phyloP scores from a whole-genome alignment of 2,797 vertebrate species.

The Moxostoma hubbsi region DNA sequence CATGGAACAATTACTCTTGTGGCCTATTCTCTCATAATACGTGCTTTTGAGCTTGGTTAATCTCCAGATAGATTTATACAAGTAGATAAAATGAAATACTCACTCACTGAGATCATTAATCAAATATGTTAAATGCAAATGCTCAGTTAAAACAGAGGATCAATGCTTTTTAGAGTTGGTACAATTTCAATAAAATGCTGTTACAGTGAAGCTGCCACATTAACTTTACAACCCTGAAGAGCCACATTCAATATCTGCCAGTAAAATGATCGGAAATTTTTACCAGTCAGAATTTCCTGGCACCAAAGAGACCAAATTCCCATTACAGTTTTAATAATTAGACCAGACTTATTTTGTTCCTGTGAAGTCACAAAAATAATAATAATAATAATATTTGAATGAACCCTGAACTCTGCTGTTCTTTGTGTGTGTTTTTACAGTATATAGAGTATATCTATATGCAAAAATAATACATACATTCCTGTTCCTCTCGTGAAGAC shows the following conservation, averaged over 20 bases:
- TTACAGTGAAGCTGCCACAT: slow-evolving; percentile 46
- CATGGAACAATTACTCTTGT: slow-evolving; percentile 8
- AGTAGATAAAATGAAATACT: slow-evolving; percentile 24
- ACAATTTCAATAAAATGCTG: slow-evolving; percentile 25
- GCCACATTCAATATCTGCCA: slow-evolving; percentile 44
- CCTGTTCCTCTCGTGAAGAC: not conserved
- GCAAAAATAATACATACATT: not conserved
- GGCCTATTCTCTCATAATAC: slow-evolving; percentile 32
- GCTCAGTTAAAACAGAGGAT: slow-evolving; percentile 6
- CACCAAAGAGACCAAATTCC: slow-evolving; percentile 30
- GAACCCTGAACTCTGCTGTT: slow-evolving; percentile 24
- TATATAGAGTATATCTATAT: not conserved
- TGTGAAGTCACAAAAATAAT: not conserved
- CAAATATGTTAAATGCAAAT: slow-evolving; percentile 37
- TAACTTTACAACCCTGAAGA: slow-evolving; percentile 39
- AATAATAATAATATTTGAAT: not conserved
- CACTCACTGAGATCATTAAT: slow-evolving; percentile 13
- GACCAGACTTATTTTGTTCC: not conserved
- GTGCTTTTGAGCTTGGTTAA: slow-evolving; percentile 25
- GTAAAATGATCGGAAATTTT: slow-evolving; percentile 32
- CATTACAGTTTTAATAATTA: not conserved
- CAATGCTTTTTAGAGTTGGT: not conserved
- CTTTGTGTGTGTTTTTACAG: slow-evolving; percentile 4
- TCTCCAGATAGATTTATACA: slow-evolving; percentile 16
- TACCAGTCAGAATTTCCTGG: slow-evolving; percentile 31